Evolutionary conservation across 2,888 invertebrate species (phyloP), one percentile per base, ranked within the genome.

Genomic region (Xestia xanthographa): DNA sequence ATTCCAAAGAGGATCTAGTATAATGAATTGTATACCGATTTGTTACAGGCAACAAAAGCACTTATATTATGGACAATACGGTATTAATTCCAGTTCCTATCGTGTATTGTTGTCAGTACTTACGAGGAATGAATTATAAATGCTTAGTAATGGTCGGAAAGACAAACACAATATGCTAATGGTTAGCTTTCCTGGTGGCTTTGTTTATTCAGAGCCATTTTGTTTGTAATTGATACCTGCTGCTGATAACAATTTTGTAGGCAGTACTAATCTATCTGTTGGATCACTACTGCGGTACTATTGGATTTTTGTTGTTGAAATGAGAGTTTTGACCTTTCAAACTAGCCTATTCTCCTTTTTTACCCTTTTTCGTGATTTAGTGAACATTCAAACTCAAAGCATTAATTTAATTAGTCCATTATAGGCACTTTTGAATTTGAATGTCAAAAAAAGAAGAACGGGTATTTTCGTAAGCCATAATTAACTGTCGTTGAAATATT

Each of bases 221-320:
- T 69, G 78, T 79, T 83, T 87, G 87, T 87, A 80, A 85, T 86
- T 86, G 80, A 79, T 76, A 79, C 53, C 43, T 62, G 43, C 62
- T 62, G 67, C 53, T 77, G 69, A 78, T 74, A 75, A 68, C 65
- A 70, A 79, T 72, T 72, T 72, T 67, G 69, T 71, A 67, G 71
- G 60, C 45, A 43, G 71, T 74, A 41, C 20, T 20, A 29, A 48
- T 50, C 26, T 63, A 22, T 34, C n/a, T 45, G 2, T 26, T 45
- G n/a, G 41, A 29, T n/a, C 50, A 38, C 34, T 71, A 29, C 34
- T 43, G n/a, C 4, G n/a, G 11, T 58, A 26, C 5, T 66, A 69
- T 50, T 50, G 50, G 20, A 5, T n/a, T 4, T 4, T 41, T 34
- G 34, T 34, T 68, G 6, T 38, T 17, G 11, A 20, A 62, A 34